Base-by-base conservation (phyloP, 2,888 invertebrate genomes). In the Sinelater perroti region DNA sequence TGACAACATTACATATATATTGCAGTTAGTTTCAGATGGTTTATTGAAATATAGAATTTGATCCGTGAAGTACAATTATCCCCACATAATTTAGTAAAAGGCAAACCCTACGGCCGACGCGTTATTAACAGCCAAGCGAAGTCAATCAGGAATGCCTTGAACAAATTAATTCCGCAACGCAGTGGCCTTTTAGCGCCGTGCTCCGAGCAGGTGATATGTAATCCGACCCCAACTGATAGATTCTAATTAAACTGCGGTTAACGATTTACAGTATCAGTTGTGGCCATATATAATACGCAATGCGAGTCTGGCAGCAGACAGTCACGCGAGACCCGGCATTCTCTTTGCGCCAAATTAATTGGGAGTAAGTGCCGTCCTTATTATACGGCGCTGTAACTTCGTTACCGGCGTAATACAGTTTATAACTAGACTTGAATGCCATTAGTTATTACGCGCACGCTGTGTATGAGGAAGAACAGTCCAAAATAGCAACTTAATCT, bases 291-390 rank as follows among this genome's bases (percentile, higher is more conserved):
- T 5, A n/a, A 35, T 16, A 24, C 40, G 24, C 24, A 35, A 13
- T 6, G 47, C 5, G 50, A 30, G 26, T 6, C 18, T 38, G 50
- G 40, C 50, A 31, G 53, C 53, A 44, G 45, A 52, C 42, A 51
- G 20, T 33, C 35, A 45, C 40, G 14, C 24, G 50, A 50, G 40
- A 50, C 31, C 18, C 40, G 26, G 28, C 20, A 51, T 46, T 46
- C 46, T 26, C 18, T 36, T 38, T 44, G 51, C 51, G 56, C 45
- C 50, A 56, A 56, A 51, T 56, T 56, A 56, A 56, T 56, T 56
- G 45, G 42, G 26, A 33, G 56, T 56, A 56, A 56, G 56, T 56
- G 56, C 51, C 56, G 21, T 56, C 51, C 56, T 56, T 56, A 56
- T 51, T 56, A 56, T 35, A 46, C 28, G 18, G 18, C 50, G 26